A percentile compares a stretch with the other conserved stretches of the same genome.
Evolutionary conservation across 2,797 vertebrate genomes (phyloP).

Genomic region (Chrosomus eos): DNA sequence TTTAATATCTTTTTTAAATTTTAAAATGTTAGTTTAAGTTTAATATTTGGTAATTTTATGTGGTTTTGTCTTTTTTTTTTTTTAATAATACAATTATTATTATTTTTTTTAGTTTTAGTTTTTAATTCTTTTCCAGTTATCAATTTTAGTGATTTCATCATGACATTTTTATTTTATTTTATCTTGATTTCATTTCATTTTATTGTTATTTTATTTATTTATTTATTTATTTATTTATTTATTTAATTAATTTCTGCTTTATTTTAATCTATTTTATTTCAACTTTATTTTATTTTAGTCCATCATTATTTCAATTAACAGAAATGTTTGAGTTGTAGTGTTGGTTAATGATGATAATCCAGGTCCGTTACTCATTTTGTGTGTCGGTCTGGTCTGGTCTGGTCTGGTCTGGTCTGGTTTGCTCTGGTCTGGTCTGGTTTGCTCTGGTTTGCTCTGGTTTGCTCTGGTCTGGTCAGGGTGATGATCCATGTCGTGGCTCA

Average conservation of each 20-base stretch:
- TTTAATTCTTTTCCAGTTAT: neutral
- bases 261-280: no score
- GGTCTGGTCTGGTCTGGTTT: fast-evolving
- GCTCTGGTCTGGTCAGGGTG: slow-evolving; percentile 43
- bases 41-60: neutral
- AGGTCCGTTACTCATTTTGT: neutral
- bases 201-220: no score
- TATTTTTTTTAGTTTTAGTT: neutral
- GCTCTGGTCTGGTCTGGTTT: no score
- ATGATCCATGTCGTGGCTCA: slow-evolving; percentile 97
- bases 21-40: neutral
- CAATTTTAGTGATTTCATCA: no score
- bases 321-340: neutral
- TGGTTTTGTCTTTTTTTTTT: neutral
- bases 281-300: no score
- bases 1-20: neutral
- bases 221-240: no score
- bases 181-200: neutral
- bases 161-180: no score
- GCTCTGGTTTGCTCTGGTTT: no score
- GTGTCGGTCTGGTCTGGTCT: no score
- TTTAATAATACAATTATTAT: neutral
- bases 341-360: neutral
- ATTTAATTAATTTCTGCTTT: no score
- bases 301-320: neutral